Percentiles rank a stretch among this genome's conserved stretches.
Conservation (phyloP, 2,113 vertebrate genomes). For the Strix aluco region DNA sequence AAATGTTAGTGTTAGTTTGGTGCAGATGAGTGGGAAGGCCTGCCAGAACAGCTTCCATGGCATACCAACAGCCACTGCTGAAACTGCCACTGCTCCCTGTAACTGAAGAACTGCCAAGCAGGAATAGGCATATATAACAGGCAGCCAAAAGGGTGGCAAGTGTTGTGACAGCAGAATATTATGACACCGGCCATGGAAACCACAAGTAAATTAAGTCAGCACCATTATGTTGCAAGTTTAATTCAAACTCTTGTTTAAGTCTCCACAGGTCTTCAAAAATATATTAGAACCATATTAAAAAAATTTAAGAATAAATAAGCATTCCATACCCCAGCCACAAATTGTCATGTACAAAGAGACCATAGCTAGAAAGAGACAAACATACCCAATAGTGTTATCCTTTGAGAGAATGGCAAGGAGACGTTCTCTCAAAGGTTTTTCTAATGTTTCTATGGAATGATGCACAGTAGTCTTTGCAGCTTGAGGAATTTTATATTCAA, state of each 20-base stretch:
- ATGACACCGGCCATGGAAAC: neutral
- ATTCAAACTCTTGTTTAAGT: neutral
- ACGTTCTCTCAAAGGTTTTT: constrained; percentile 79
- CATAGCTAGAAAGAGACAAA: neutral
- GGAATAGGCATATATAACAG: neutral
- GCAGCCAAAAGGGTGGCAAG: neutral
- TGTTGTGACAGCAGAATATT: neutral
- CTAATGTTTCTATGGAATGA: constrained; percentile 81
- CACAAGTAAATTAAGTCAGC: neutral
- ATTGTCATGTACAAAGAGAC: neutral
- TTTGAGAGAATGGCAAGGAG: constrained; percentile 86
- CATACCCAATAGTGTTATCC: constrained; percentile 86
- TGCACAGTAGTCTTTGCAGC: constrained; percentile 71
- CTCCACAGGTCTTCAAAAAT: neutral
- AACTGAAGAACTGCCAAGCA: neutral
- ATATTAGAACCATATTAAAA: neutral
- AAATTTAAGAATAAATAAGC: neutral
- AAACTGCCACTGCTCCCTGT: neutral
- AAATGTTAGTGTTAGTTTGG: neutral
- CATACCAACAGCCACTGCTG: neutral
- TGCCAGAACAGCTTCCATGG: neutral
- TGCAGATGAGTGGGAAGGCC: neutral
- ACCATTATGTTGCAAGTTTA: neutral
- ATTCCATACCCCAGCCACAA: neutral
- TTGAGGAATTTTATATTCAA: constrained; percentile 86